These are phyloP conservation scores for Chloropsis cyanopogon DNA, from an alignment of 2,113 vertebrate species.

Conservation along the genomic window DNA sequence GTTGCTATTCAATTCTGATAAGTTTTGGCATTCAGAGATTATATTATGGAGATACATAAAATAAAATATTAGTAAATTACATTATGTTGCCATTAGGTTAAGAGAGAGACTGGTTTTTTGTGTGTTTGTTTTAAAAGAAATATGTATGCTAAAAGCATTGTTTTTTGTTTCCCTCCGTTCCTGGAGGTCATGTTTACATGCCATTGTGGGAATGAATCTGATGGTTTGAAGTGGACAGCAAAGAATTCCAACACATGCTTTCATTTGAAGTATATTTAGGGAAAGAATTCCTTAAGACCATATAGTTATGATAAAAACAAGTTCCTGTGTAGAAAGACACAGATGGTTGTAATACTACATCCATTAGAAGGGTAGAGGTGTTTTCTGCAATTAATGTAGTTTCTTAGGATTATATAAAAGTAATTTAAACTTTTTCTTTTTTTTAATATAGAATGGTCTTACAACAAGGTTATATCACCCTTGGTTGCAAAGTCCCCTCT, in stretches of 20 bases:
- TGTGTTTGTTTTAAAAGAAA: not conserved
- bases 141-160: not conserved
- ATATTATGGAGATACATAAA: not conserved
- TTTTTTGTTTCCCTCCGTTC: not conserved
- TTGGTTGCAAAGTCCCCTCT: not conserved
- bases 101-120: not conserved
- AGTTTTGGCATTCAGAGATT: not conserved
- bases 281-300: slow-evolving; percentile 24
- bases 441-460: not conserved
- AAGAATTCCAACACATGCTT: slow-evolving; percentile 61
- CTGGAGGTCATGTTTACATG: slow-evolving; percentile 68
- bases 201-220: slow-evolving; percentile 46
- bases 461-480: not conserved
- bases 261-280: slow-evolving; percentile 63
- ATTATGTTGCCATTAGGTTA: not conserved
- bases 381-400: not conserved
- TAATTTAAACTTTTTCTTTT: not conserved
- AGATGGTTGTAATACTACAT: not conserved
- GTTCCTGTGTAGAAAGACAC: not conserved
- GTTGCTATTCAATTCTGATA: not conserved
- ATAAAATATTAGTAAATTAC: not conserved
- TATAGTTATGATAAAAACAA: not conserved
- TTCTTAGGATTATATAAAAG: not conserved
- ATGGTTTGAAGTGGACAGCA: slow-evolving; percentile 67
- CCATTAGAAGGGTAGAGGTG: not conserved